phyloP scores from a whole-genome alignment of 2,797 vertebrate species.

The Hydrophis major region DNA sequence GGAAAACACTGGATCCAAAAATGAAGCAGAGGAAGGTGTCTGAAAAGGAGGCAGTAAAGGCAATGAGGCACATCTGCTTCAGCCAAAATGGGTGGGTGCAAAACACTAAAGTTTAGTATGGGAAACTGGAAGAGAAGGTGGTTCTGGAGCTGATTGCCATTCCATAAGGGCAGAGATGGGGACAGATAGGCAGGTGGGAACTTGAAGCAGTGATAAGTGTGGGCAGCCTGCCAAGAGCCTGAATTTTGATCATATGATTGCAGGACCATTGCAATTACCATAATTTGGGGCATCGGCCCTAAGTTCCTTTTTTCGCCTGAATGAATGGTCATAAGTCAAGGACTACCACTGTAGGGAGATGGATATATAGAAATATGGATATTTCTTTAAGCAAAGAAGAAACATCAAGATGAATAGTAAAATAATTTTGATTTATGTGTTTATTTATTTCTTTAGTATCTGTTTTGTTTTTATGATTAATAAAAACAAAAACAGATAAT shows the following conservation, averaged over 20 bases:
- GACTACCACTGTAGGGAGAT: background rate
- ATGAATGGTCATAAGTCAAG: background rate
- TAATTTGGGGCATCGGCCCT: background rate
- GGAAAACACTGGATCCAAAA: background rate
- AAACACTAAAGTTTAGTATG: background rate
- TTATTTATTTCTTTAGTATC: too few relatives aligned
- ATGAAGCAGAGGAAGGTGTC: background rate
- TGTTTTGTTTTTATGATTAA: too few relatives aligned
- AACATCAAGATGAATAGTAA: too few relatives aligned
- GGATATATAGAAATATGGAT: too few relatives aligned
- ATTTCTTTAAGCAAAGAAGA: too few relatives aligned
- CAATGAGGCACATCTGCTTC: background rate
- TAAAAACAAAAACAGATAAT: too few relatives aligned
- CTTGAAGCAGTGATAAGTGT: background rate
- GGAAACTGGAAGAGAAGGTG: background rate
- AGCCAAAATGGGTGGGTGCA: background rate
- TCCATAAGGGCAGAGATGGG: background rate
- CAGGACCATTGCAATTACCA: background rate
- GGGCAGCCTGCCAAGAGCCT: background rate
- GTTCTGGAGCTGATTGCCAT: too few relatives aligned
- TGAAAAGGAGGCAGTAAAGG: background rate
- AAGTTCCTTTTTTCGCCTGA: background rate
- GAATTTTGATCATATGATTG: background rate
- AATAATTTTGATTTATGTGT: too few relatives aligned
- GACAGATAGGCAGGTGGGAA: too few relatives aligned